Conservation (phyloP, 1,140 invertebrate species). For the Temnothorax curvispinosus region DNA sequence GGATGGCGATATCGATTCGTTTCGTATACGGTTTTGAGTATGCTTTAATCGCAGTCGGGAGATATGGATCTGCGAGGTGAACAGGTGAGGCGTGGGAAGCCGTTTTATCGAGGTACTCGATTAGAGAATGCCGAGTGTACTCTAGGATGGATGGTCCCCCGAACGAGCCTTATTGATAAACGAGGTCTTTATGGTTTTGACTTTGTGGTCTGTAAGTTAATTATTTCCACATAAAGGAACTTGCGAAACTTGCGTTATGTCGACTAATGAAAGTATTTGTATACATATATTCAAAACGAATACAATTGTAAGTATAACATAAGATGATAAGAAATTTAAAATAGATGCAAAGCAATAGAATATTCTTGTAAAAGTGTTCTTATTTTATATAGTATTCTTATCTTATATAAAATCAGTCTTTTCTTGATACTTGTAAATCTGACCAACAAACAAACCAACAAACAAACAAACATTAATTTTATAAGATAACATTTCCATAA, state of each 20-base stretch:
- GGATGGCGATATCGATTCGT: slow-evolving; percentile 60
- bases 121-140: neutral
- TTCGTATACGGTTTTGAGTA: slow-evolving; percentile 12
- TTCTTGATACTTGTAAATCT: neutral
- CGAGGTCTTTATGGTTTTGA: neutral
- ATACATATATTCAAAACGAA: neutral
- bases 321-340: neutral
- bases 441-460: no score
- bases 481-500: neutral
- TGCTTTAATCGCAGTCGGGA: slow-evolving; percentile 34
- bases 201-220: neutral
- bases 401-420: neutral
- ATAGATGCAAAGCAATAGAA: neutral
- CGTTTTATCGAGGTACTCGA: slow-evolving; percentile 14
- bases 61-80: slow-evolving; percentile 66
- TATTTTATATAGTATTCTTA: neutral
- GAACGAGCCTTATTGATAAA: neutral
- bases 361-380: no score
- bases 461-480: neutral
- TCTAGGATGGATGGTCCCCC: neutral
- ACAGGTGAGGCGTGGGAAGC: slow-evolving; percentile 76
- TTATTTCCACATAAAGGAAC: neutral
- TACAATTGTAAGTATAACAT: neutral
- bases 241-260: neutral
- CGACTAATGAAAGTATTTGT: neutral